phyloP scores from a whole-genome alignment of 2,888 invertebrate species.

The Limnephilus rhombicus region DNA sequence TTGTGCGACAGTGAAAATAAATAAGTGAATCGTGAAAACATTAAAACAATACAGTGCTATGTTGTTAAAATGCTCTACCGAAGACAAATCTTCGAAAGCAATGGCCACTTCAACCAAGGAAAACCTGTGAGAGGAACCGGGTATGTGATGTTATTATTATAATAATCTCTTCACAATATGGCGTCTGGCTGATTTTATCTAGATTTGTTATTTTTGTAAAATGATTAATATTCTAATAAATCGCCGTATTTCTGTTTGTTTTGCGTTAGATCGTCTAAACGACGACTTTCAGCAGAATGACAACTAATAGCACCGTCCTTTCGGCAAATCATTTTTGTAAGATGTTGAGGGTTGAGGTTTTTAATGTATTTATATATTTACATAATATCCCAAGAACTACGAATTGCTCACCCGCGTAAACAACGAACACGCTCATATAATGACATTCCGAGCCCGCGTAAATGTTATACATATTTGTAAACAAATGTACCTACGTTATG shows the following conservation, averaged over 20 bases:
- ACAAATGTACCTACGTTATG: background rate
- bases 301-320: background rate
- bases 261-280: background rate
- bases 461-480: background rate
- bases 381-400: background rate
- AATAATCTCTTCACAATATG: slow-evolving; percentile 56
- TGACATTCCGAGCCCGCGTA: background rate
- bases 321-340: background rate
- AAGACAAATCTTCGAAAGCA: slow-evolving; percentile 53
- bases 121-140: slow-evolving; percentile 57
- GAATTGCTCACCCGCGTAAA: background rate
- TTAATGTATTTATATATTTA: background rate
- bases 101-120: slow-evolving; percentile 49
- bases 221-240: slow-evolving; percentile 12
- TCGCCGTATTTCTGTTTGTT: background rate
- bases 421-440: background rate
- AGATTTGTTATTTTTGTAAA: slow-evolving; percentile 32
- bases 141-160: slow-evolving; percentile 52
- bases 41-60: slow-evolving; percentile 50
- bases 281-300: background rate
- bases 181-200: slow-evolving; percentile 54
- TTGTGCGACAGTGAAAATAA: slow-evolving; percentile 43
- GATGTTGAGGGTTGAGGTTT: background rate
- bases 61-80: slow-evolving; percentile 57
- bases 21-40: slow-evolving; percentile 47